Conservation (phyloP, 2,797 vertebrate species). For the Lindbergichthys nudifrons region DNA sequence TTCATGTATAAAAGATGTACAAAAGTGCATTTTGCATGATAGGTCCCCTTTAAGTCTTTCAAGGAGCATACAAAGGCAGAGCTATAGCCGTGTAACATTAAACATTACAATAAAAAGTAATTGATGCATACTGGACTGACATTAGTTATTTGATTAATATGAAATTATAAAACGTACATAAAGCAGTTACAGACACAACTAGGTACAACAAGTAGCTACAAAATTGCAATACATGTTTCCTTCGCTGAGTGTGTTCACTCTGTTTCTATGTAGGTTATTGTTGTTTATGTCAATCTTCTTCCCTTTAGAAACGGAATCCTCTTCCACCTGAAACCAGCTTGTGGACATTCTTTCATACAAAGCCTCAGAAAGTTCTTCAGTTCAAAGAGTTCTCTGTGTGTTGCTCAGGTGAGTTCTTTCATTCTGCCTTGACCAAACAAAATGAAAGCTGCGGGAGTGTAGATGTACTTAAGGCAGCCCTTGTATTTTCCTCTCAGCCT, state of each 20-base stretch:
- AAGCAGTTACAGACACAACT: background rate
- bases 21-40: too few species aligned
- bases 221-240: background rate
- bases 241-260: background rate
- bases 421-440: slow-evolving; percentile 16
- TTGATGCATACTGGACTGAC: background rate
- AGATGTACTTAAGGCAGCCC: slow-evolving; percentile 56
- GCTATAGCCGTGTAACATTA: background rate
- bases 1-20: too few species aligned
- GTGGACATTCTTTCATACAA: background rate
- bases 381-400: background rate
- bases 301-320: too few species aligned
- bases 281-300: background rate
- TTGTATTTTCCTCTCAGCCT: slow-evolving; percentile 60
- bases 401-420: slow-evolving; percentile 23
- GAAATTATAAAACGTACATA: background rate
- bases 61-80: background rate
- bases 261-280: background rate
- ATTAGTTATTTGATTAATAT: slow-evolving; percentile 1
- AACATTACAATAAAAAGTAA: background rate
- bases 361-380: slow-evolving; percentile 2
- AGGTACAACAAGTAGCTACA: background rate
- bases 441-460: slow-evolving; percentile 47
- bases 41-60: too few species aligned
- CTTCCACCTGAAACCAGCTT: too few species aligned